Evolutionary conservation across 2,797 vertebrate genomes (phyloP), one percentile per base, ranked within the genome.

Genomic region (Amazona ochrocephala): DNA sequence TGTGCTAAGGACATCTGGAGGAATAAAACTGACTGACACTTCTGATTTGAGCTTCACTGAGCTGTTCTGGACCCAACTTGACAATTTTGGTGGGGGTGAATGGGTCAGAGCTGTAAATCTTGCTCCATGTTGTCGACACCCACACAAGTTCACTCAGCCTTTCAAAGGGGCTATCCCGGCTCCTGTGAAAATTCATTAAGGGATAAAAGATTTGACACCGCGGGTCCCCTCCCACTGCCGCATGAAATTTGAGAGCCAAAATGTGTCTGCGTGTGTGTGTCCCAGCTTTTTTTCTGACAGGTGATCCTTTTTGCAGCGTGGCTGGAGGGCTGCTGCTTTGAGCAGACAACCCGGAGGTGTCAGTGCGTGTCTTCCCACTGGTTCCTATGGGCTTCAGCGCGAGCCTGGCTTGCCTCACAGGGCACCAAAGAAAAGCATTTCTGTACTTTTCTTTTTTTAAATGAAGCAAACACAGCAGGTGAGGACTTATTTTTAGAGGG

Each of bases 401-500:
- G 2, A 95, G 74, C 72, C 75, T 14, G 3, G 61, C 72, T 90
- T 37, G 65, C 39, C 65, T 79, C 13, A 5, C 1, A 1, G 66
- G 90, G 71, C 80, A 64, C 64, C 58, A 44, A 73, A 87, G 84
- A 62, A 88, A 92, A 91, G 75, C 65, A 17, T 92, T 95, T 92
- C 91, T 87, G 34, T 91, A 72, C 72, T 87, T 93, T 79, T 48
- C 73, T 91, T 90, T 94, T 91, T 92, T 95, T 92, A 93, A 95
- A 95, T 89, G 93, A 93, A 93, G 93, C 93, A 92, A 95, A 94
- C 88, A 87, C 94, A 95, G 94, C 95, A 95, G 94, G 95, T 96
- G 94, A 95, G 90, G 90, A 94, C 93, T 95, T 97, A 96, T 95
- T 95, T 97, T 95, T 94, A 95, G 96, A 96, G 95, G 62, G 93